Conservation (phyloP, 1,140 invertebrate genomes). For the Anastatus disparis region DNA sequence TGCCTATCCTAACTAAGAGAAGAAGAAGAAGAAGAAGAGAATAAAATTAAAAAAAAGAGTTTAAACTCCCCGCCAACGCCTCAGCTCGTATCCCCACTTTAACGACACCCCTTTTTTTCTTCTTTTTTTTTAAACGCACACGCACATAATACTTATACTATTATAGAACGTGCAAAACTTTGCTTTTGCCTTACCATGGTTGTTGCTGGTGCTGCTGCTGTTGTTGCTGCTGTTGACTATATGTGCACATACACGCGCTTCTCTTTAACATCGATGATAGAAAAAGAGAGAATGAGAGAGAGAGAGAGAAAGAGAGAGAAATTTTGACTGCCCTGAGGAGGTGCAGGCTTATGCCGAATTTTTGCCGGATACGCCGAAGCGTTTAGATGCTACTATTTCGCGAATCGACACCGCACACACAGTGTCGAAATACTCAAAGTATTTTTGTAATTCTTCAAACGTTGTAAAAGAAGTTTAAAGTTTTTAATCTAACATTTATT, state of each 20-base stretch:
- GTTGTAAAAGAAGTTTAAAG: too few species aligned
- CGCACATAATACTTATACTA: too few species aligned
- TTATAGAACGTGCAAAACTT: too few species aligned
- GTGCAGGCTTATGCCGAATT: constrained; percentile 12
- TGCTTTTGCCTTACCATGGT: too few species aligned
- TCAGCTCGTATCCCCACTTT: too few species aligned
- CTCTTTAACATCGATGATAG: constrained; percentile 31
- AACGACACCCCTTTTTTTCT: too few species aligned
- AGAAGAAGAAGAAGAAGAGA: too few species aligned
- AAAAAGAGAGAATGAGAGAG: constrained; percentile 17
- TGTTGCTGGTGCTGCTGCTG: constrained; percentile 34
- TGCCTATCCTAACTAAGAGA: too few species aligned
- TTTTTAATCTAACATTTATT: too few species aligned
- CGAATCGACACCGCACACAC: not conserved
- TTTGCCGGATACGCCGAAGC: constrained; percentile 16
- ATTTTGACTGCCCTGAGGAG: constrained; percentile 4
- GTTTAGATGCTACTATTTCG: not conserved
- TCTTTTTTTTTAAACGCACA: too few species aligned
- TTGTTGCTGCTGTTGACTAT: constrained; percentile 40
- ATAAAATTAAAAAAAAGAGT: too few species aligned
- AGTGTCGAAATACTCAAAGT: not conserved
- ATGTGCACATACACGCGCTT: constrained; percentile 43
- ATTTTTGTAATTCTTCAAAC: not conserved
- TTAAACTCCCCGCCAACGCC: too few species aligned
- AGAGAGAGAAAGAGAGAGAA: not conserved